A percentile compares a stretch with the other conserved stretches of the same genome.
These are phyloP conservation scores for Uloborus diversus DNA, from an alignment of 1,140 invertebrate genomes.

Conservation along the genomic window DNA sequence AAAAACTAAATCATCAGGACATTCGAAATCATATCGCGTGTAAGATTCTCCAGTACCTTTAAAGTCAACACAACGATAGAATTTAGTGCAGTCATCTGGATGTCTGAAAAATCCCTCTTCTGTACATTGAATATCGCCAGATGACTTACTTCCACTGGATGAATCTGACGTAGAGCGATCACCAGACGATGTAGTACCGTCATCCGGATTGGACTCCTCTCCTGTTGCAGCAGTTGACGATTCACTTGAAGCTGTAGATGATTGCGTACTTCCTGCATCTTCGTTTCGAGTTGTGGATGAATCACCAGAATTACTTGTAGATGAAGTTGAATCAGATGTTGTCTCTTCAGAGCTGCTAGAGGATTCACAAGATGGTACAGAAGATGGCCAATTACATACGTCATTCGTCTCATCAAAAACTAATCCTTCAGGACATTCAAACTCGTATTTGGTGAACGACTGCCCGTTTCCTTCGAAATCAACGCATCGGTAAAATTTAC, in stretches of 20 bases:
- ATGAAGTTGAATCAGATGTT: neutral
- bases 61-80: conserved; percentile 70
- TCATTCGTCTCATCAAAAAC: conserved; percentile 63
- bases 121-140: conserved; percentile 64
- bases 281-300: neutral
- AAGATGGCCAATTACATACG: conserved; percentile 57
- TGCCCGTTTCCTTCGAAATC: conserved; percentile 68
- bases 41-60: conserved; percentile 63
- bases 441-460: conserved; percentile 66
- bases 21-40: conserved; percentile 67
- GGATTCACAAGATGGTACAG: conserved; percentile 57
- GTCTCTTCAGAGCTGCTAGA: conserved; percentile 31
- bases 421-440: conserved; percentile 64
- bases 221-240: neutral
- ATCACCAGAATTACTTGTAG: neutral
- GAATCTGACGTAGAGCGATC: neutral
- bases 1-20: conserved; percentile 64
- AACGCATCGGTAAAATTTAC: conserved; percentile 70
- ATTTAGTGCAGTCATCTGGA: conserved; percentile 70
- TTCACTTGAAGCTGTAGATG: neutral
- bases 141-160: neutral
- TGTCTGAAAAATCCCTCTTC: conserved; percentile 74
- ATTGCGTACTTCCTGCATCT: neutral
- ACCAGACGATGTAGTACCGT: neutral
- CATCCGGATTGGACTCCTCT: neutral